These are phyloP conservation scores for Propithecus deckenii DNA, from an alignment of 2,797 vertebrate genomes.

Conservation along the genomic window DNA sequence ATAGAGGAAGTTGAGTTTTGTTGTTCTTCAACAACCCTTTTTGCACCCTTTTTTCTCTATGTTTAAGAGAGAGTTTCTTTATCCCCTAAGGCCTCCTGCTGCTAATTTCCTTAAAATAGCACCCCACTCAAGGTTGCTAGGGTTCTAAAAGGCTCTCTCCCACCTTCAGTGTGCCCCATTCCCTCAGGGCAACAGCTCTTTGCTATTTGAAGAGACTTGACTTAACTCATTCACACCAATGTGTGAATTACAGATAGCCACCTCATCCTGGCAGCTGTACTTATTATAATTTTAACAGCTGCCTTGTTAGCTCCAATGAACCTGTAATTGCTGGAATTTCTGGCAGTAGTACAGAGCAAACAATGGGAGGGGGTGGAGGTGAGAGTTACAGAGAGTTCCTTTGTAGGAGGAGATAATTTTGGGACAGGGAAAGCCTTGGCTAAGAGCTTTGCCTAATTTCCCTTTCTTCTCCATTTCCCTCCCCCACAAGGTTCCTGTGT, in stretches of 20 bases:
- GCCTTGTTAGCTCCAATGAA: constrained; percentile 50
- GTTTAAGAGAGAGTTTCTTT: not conserved
- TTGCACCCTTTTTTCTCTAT: not conserved
- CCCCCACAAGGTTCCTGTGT: not conserved
- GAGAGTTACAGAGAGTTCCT: not conserved
- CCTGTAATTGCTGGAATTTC: constrained; percentile 44
- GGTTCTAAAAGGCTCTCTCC: not conserved
- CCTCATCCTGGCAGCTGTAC: constrained; percentile 22
- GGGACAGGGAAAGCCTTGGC: not conserved
- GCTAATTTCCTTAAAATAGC: not conserved
- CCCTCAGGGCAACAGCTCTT: not conserved
- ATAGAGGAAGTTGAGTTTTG: not conserved
- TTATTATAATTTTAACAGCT: constrained; percentile 45
- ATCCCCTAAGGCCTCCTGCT: not conserved
- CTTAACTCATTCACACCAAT: constrained; percentile 21
- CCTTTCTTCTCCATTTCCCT: not conserved
- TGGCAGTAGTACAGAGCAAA: constrained; percentile 35
- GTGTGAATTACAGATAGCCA: constrained; percentile 26
- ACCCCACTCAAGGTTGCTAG: not conserved
- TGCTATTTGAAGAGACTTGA: constrained; percentile 50
- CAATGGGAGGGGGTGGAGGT: not conserved
- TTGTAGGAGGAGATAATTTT: constrained; percentile 7
- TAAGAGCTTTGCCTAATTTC: not conserved
- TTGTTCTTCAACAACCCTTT: not conserved
- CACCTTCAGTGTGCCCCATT: not conserved